Base-by-base conservation (phyloP, 30 jellyfish, hydroid and myxozoan species). In the Turritopsis dohrnii region DNA sequence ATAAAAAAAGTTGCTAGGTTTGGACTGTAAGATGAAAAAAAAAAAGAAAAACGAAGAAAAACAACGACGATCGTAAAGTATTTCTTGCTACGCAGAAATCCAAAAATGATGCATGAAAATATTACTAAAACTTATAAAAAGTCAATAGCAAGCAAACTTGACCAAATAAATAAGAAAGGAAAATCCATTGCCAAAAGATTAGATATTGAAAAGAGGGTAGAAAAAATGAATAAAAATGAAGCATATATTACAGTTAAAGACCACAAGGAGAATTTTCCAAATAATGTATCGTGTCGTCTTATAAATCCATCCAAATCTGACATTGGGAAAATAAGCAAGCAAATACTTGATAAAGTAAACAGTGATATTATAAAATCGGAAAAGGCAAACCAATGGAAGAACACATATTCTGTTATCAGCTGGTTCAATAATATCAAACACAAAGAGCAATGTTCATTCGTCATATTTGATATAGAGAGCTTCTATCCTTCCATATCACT, bases 201-300 rank as follows among this genome's bases (percentile, higher is more conserved):
- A 52, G n/a, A 30, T n/a, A 54, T 85, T 65, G 93, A 60, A 16
- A 81, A 85, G 25, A 86, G 89, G 72, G 74, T 86, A 31, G 94
- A 86, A 79, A 27, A 77, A 53, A 24, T 86, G 18, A 65, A 72
- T 71, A 66, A 86, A 31, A n/a, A 52, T 24, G 83, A 85, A 66
- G 93, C 93, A 53, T 77, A 29, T 54, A 85, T 85, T 82, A 80
- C 94, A 73, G 73, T 86, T 22, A 79, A 86, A 71, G 94, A 86
- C 82, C 90, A 79, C 73, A 86, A 86, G 74, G 94, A 86, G 53
- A 54, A 54, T 66, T 86, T 86, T 81, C 75, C 90, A 41, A 79
- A 41, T 72, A 81, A 86, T 19, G 29, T 60, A 65, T 53, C 90
- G 24, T 86, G 90, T 74, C 73, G 89, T 20, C 81, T 86, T 8